Evolutionary conservation across 2,888 invertebrate genomes (phyloP).

Genomic region (Pristionchus exspectatus): DNA sequence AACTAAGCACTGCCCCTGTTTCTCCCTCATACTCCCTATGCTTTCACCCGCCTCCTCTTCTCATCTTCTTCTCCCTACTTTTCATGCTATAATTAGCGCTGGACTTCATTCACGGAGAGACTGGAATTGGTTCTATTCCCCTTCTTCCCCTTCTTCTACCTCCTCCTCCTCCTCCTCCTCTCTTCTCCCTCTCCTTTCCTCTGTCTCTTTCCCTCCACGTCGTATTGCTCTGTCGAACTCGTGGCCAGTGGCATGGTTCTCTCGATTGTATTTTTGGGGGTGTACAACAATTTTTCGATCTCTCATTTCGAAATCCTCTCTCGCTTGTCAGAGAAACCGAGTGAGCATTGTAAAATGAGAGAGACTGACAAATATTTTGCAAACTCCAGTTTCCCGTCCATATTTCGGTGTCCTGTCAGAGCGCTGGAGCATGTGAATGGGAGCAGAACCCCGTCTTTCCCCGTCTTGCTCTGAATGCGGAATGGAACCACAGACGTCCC

Average conservation of each 20-base stretch:
- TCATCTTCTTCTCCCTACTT: not conserved
- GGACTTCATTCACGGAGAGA: constrained; percentile 36
- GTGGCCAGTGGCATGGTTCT: not conserved
- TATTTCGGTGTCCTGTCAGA: too few species aligned
- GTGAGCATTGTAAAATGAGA: too few species aligned
- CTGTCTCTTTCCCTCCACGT: not conserved
- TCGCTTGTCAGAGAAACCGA: too few species aligned
- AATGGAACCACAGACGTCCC: not conserved
- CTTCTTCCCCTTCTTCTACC: not conserved
- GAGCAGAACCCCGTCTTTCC: too few species aligned
- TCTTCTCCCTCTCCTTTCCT: not conserved
- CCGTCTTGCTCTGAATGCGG: not conserved
- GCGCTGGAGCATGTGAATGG: too few species aligned
- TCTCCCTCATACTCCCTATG: not conserved
- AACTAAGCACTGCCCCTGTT: not conserved
- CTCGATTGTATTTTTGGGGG: too few species aligned
- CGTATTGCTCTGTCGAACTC: constrained; percentile 5
- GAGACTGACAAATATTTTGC: too few species aligned
- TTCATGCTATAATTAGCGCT: constrained; percentile 19
- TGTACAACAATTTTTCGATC: too few species aligned
- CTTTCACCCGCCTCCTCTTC: not conserved
- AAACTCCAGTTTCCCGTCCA: too few species aligned
- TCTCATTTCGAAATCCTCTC: too few species aligned
- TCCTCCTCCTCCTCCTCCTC: constrained; percentile 3
- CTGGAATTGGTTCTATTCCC: constrained; percentile 35